Base-by-base conservation (phyloP, 2,113 vertebrate genomes). In the Sorex fumeus region DNA sequence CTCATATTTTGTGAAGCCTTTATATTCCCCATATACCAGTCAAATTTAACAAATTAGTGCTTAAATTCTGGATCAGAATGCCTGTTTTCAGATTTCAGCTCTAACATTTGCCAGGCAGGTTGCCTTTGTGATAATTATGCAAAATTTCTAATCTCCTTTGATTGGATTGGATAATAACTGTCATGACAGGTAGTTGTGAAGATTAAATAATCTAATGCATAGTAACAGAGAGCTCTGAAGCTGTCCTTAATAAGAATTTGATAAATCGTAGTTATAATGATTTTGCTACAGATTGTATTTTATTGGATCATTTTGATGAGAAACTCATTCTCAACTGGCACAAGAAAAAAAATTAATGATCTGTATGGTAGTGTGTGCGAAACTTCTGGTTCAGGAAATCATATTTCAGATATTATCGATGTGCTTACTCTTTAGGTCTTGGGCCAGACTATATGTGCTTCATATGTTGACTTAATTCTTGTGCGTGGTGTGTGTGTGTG, bases 81-180 rank as follows among this genome's bases (percentile, higher is more conserved):
- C 57, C 53, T 53, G 53, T 13, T 53, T 53, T 95, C 28, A 91
- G 23, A 40, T 86, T 88, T 82, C 36, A 90, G 8, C 2, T 74
- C 8, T n/a, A 36, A 6, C 47, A 83, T 47, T 40, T 91, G 5
- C 21, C 6, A 66, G 8, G 62, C 34, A 74, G 18, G 3, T 89
- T 76, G 47, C 9, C 15, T 69, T 53, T 60, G 45, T 45, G 36
- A 2, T 18, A 34, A 28, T 87, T 80, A 19, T 72, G 19, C 9
- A 72, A 30, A 76, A 47, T 85, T 11, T 74, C 36, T 74, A 87
- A 53, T n/a, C 6, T 27, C 86, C 53, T 77, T 93, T 79, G 78
- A 32, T 90, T 27, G 88, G 21, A 50, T 9, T 84, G n/a, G 11
- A 40, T 88, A 47, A 87, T 27, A 91, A 66, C 8, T 53, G 47